Conservation (phyloP, 2,888 invertebrate species). For the Agrotis segetum region DNA sequence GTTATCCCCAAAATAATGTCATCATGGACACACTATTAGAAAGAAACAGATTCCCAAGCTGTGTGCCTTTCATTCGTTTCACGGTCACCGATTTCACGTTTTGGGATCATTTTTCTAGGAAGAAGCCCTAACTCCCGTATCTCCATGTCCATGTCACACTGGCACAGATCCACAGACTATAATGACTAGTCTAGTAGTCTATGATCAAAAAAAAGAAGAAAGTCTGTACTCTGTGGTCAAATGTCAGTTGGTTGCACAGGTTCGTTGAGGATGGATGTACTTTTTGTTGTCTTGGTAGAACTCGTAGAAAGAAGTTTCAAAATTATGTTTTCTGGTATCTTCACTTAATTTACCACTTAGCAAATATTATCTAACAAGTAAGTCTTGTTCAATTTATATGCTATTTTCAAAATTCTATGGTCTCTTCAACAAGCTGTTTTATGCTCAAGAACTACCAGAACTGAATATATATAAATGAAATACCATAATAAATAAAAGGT, state of each 20-base stretch:
- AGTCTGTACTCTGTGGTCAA: no score
- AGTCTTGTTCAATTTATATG: neutral
- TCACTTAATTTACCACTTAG: neutral
- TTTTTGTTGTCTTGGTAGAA: neutral
- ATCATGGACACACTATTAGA: no score
- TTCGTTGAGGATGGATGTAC: conserved; percentile 5
- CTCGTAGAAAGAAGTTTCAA: neutral
- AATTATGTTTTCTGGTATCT: conserved; percentile 2
- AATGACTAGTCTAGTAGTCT: no score
- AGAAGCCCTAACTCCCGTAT: no score
- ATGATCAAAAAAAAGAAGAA: no score
- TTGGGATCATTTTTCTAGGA: no score
- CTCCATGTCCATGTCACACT: no score
- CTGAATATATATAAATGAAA: conserved; percentile 6
- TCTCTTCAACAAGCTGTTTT: neutral
- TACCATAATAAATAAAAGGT: neutral
- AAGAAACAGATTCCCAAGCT: no score
- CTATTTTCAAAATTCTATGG: neutral
- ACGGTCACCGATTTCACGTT: no score
- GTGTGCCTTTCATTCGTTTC: no score
- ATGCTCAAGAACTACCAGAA: neutral
- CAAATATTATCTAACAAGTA: conserved; percentile 13
- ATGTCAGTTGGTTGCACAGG: neutral
- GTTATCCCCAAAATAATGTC: no score
- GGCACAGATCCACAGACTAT: no score